A percentile compares a stretch with the other conserved stretches of the same genome.
phyloP scores from a whole-genome alignment of 2,113 vertebrate species.

The Camarhynchus parvulus region DNA sequence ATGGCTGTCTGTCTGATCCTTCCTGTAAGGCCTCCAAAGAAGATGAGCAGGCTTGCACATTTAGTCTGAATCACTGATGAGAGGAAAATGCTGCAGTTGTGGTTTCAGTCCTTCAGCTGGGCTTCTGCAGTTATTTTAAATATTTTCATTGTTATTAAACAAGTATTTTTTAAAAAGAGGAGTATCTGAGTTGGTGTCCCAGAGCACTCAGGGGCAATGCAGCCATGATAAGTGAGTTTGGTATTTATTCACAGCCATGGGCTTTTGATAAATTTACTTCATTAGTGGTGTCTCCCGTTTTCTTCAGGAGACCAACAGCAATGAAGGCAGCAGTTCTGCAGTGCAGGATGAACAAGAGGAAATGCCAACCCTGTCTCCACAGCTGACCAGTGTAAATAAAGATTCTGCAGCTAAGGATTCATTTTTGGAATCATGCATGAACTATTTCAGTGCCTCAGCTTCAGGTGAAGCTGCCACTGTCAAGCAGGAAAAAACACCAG shows the following conservation, averaged over 20 bases:
- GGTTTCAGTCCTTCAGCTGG: neutral
- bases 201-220: neutral
- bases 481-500: neutral
- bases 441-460: slow-evolving; percentile 41
- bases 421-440: slow-evolving; percentile 45
- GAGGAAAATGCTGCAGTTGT: neutral
- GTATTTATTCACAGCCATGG: neutral
- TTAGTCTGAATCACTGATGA: neutral
- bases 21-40: neutral
- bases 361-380: slow-evolving; percentile 73
- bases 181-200: neutral
- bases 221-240: neutral
- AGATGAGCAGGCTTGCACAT: neutral
- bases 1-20: neutral
- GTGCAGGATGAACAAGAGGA: slow-evolving; percentile 51
- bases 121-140: neutral
- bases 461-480: neutral
- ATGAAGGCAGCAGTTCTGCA: neutral
- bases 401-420: slow-evolving; percentile 19
- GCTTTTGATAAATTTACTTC: neutral
- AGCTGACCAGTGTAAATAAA: neutral
- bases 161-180: neutral
- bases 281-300: neutral
- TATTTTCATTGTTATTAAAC: neutral
- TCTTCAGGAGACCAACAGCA: slow-evolving; percentile 47